phyloP scores from a whole-genome alignment of 2,113 vertebrate species.

The Zapus hudsonius region DNA sequence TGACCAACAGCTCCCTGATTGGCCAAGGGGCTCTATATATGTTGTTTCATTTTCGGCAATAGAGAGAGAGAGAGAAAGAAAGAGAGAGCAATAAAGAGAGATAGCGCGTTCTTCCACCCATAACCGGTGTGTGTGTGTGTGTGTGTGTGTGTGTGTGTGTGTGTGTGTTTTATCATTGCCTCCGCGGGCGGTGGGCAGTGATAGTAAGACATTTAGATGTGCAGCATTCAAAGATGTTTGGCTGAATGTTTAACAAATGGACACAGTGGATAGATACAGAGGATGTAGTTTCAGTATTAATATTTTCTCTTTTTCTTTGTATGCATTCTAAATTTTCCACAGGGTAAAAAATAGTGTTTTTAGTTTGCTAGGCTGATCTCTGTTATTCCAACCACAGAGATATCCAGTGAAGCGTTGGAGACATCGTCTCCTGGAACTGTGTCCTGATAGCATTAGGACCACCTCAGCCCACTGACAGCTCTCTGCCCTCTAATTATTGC shows the following conservation, averaged over 20 bases:
- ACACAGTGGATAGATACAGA: rapidly evolving
- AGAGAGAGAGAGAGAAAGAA: too few relatives aligned
- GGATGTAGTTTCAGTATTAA: background rate
- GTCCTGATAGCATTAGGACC: background rate
- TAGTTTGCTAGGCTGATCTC: background rate
- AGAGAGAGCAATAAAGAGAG: too few relatives aligned
- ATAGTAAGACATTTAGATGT: background rate
- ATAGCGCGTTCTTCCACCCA: too few relatives aligned
- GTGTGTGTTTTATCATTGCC: too few relatives aligned
- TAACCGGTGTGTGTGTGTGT: too few relatives aligned
- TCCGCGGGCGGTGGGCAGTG: too few relatives aligned
- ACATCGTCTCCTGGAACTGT: background rate
- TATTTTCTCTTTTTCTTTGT: background rate
- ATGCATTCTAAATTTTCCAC: background rate
- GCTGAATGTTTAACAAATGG: background rate
- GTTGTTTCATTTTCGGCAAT: too few relatives aligned
- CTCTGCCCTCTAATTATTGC: background rate
- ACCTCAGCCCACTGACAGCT: background rate
- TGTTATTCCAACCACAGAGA: background rate
- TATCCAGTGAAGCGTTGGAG: background rate
- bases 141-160: too few relatives aligned
- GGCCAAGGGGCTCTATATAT: too few relatives aligned
- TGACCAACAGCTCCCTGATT: too few relatives aligned
- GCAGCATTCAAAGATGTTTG: background rate
- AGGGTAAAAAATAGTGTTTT: background rate